Conservation (phyloP, 2,113 vertebrate species). For the Anarhynchus alexandrinus region DNA sequence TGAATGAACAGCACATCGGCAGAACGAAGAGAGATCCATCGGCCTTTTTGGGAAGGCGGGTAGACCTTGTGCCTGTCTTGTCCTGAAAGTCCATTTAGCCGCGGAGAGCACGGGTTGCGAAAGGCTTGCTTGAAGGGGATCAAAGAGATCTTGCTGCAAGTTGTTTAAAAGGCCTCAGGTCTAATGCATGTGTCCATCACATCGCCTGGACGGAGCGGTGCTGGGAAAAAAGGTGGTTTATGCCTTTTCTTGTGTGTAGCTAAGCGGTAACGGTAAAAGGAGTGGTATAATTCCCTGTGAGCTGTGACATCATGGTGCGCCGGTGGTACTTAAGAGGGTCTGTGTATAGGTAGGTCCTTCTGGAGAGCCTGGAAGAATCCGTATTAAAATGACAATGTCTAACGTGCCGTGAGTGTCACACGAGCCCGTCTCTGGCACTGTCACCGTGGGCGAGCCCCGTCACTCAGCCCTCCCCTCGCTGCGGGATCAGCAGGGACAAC, state of each 20-base stretch:
- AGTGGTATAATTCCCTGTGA: neutral
- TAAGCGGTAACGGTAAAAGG: neutral
- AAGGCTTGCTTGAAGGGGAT: neutral
- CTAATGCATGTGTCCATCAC: neutral
- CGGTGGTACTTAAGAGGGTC: neutral
- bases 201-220: neutral
- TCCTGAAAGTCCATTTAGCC: neutral
- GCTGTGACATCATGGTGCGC: neutral
- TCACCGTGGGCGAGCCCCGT: neutral
- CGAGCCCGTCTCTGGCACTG: neutral
- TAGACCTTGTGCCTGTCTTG: neutral
- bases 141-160: neutral
- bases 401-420: neutral
- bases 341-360: neutral
- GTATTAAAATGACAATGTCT: neutral
- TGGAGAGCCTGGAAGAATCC: neutral
- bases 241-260: neutral
- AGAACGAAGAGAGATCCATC: neutral
- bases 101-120: neutral
- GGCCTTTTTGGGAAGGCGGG: neutral
- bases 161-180: neutral
- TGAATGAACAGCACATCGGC: neutral
- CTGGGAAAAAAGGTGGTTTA: neutral
- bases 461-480: neutral
- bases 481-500: conserved; percentile 48